phyloP scores from a whole-genome alignment of 2,888 invertebrate genomes.

The Xestoiulus laeticollis region DNA sequence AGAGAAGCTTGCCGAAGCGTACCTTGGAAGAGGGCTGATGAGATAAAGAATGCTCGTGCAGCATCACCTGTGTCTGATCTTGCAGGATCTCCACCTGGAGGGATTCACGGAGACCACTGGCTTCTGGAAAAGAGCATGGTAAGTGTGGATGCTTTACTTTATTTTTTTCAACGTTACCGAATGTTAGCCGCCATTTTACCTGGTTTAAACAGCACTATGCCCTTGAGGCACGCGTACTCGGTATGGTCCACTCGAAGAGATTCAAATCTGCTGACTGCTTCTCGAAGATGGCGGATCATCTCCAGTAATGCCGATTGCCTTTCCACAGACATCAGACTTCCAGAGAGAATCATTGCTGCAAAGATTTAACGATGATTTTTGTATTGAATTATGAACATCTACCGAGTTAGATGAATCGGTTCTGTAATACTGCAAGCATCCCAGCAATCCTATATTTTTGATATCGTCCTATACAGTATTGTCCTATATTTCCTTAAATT shows the following conservation, averaged over 20 bases:
- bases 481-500: no score
- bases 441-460: no score
- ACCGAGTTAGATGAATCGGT: no score
- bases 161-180: background rate
- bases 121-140: conserved; percentile 66
- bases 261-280: conserved; percentile 74
- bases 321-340: conserved; percentile 67
- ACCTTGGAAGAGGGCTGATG: conserved; percentile 60
- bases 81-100: conserved; percentile 71
- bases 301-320: conserved; percentile 69
- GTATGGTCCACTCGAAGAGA: conserved; percentile 78
- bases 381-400: no score
- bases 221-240: conserved; percentile 86
- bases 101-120: conserved; percentile 72
- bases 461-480: no score
- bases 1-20: conserved; percentile 77
- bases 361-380: background rate
- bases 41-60: conserved; percentile 74
- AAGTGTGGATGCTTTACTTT: background rate
- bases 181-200: conserved; percentile 67
- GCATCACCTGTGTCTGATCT: conserved; percentile 80
- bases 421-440: no score
- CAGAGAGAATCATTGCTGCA: conserved; percentile 63
- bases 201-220: conserved; percentile 80
- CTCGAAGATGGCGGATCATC: conserved; percentile 69